Conservation (phyloP, 2,888 invertebrate species). For the Hyalella azteca region DNA sequence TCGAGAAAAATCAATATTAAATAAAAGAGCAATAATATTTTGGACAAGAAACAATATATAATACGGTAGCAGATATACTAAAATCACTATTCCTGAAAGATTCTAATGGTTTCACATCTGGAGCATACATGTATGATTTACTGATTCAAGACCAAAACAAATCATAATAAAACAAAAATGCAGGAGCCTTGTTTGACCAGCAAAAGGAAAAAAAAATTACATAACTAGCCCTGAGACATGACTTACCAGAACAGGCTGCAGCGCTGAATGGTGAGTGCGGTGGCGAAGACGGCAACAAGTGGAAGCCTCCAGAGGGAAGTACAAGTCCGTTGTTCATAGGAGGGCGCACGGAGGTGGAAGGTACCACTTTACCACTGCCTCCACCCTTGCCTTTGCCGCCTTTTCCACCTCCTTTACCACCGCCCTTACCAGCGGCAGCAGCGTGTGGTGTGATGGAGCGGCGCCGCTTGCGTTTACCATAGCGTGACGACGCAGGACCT, state of each 20-base stretch:
- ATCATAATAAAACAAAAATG: not conserved
- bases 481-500: constrained; percentile 53
- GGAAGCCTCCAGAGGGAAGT: constrained; percentile 26
- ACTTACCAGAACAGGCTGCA: constrained; percentile 53
- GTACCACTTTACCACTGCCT: constrained; percentile 42
- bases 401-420: not conserved
- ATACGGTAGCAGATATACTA: too few relatives aligned
- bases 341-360: constrained; percentile 56
- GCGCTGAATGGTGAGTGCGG: constrained; percentile 53
- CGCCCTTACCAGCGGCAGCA: not conserved
- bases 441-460: constrained; percentile 49
- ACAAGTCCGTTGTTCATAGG: constrained; percentile 53
- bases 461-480: constrained; percentile 54
- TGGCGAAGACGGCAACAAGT: constrained; percentile 51
- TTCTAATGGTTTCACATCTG: too few relatives aligned
- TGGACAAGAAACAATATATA: too few relatives aligned
- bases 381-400: not conserved
- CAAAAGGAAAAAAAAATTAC: not conserved
- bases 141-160: not conserved
- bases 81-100: too few relatives aligned
- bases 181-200: not conserved
- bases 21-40: too few relatives aligned
- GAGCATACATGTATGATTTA: too few relatives aligned
- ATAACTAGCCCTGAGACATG: not conserved
- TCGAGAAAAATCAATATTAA: too few relatives aligned